Evolutionary conservation across 2,888 invertebrate genomes (phyloP).

Genomic region (Diadromus collaris): DNA sequence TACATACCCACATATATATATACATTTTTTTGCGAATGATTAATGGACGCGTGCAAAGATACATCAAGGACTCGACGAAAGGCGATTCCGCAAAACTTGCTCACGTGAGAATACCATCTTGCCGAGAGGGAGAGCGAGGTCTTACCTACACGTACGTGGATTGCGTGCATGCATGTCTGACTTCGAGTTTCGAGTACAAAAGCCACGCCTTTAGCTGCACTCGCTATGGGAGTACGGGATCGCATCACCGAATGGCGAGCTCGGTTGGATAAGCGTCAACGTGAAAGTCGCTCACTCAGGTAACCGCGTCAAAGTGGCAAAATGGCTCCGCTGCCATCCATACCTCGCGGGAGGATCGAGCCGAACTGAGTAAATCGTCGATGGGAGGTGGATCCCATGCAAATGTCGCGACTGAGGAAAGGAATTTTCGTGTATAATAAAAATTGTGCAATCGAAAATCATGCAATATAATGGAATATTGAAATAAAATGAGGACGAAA

Average conservation of each 20-base stretch:
- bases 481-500: too few species aligned
- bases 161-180: slow-evolving; percentile 17
- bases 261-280: slow-evolving; percentile 39
- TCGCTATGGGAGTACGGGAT: slow-evolving; percentile 43
- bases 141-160: background rate
- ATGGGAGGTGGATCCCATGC: background rate
- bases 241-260: slow-evolving; percentile 59
- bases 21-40: slow-evolving; percentile 18
- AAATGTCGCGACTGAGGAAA: background rate
- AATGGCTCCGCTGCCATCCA: slow-evolving; percentile 52
- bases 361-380: background rate
- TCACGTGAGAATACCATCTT: slow-evolving; percentile 50
- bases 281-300: slow-evolving; percentile 56
- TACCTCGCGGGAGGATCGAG: slow-evolving; percentile 28
- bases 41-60: slow-evolving; percentile 39
- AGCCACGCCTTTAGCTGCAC: slow-evolving; percentile 62
- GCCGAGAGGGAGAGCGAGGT: slow-evolving; percentile 4
- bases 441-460: background rate
- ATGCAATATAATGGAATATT: too few species aligned
- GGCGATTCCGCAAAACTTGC: slow-evolving; percentile 55
- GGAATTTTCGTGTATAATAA: too few species aligned
- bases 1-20: too few species aligned
- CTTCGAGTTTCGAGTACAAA: slow-evolving; percentile 43
- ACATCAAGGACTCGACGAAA: slow-evolving; percentile 42
- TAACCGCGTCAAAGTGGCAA: slow-evolving; percentile 47